Evolutionary conservation across 2,888 invertebrate genomes (phyloP), one percentile per base, ranked within the genome.

Genomic region (Hypomecis atomaria): DNA sequence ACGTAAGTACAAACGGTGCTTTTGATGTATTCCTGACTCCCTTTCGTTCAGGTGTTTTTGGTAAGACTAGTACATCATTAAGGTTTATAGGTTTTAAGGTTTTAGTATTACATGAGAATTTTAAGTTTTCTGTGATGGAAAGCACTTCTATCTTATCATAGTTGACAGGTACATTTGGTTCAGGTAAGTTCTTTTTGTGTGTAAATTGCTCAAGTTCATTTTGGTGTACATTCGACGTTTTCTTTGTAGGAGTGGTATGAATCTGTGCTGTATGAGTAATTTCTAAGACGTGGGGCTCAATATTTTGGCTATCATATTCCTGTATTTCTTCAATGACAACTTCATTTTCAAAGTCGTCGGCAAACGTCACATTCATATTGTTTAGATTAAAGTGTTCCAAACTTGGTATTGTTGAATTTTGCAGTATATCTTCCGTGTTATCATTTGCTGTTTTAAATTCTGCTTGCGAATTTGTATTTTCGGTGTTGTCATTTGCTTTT

Each of bases 21-120:
- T 5, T 43, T n/a, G 10, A n/a, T 43, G 9, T 43, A n/a, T 43
- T 43, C 5, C 43, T 43, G n/a, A 43, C 43, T 3, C 43, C 43
- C n/a, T 43, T 43, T 43, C n/a, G 43, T 43, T 43, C n/a, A 43
- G 43, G 43, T 43, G 43, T n/a, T 43, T 43, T 43, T 43, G 43
- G 43, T n/a, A 43, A 43, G 3, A 43, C 43, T n/a, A 43, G 43
- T 8, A 43, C 5, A 43, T 43, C 43, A n/a, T 8, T 43, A n/a
- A 43, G n/a, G 10, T 43, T 43, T n/a, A 43, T 43, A n/a, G 43
- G 43, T n/a, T 8, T 43, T 6, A 43, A 43, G 43, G 43, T 43
- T 43, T 43, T n/a, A n/a, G 37, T 37, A 37, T 5, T 6, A 37
- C 6, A 37, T 37, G 37, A 37, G 6, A 37, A 37, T 37, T 5